Evolutionary conservation across 1,140 invertebrate species (phyloP), one percentile per base, ranked within the genome.

Genomic region (Dreissena polymorpha): DNA sequence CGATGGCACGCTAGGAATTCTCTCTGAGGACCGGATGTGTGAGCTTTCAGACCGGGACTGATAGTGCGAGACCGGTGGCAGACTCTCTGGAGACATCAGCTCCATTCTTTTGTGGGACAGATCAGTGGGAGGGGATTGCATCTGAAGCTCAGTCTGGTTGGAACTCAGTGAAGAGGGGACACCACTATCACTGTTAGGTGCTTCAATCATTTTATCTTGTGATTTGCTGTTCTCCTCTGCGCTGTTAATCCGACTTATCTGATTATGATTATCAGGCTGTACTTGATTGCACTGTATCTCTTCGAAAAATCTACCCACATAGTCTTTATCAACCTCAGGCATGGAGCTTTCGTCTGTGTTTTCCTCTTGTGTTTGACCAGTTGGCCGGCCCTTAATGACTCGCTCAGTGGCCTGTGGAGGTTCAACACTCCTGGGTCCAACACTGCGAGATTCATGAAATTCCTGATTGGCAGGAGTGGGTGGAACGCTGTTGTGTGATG

Each of bases 71-170:
- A 39, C 85, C 70, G 39, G 90, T 88, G 21, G 87, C 80, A 60
- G 85, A 86, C 53, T 88, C 82, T 64, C 89, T 53, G 63, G 82
- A 10, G 86, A 85, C 51, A 91, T 72, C 39, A 89, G 86, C 76
- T 91, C 90, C 87, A 91, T 90, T 51, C 89, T 55, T 53, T 89
- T 88, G 57, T 89, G 87, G 10, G 89, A 89, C 75, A 89, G 80
- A 39, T 89, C 88, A 16, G 81, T 80, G 55, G 83, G 74, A 18
- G 83, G 76, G 70, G 85, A 77, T 64, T 86, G 80, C 79, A 78
- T 83, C 76, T 74, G 82, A 25, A 63, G 79, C 72, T 80, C 85
- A 73, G 55, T 86, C 72, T 70, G 85, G 53, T 64, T 83, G 72
- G 76, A 86, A 84, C 72, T 86, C 80, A 63, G 78, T 53, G 71